phyloP scores from a whole-genome alignment of 2,888 invertebrate genomes.

The Luffia ferchaultella region DNA sequence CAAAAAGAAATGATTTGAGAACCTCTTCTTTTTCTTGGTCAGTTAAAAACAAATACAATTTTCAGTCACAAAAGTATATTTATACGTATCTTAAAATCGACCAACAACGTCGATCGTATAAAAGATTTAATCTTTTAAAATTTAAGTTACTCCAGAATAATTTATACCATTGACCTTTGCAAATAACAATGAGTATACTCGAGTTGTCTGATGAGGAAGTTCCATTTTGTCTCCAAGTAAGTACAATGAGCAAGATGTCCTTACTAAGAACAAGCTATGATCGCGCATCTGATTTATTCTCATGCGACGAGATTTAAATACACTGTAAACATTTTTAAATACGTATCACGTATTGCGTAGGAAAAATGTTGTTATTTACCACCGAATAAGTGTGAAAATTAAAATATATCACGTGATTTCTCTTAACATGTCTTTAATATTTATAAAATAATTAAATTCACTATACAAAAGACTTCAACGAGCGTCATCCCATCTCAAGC shows the following conservation, averaged over 20 bases:
- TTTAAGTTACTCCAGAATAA: not conserved
- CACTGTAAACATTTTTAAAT: too few relatives aligned
- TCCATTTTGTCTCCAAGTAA: slow-evolving; percentile 3
- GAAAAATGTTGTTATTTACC: too few relatives aligned
- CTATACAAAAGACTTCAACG: not conserved
- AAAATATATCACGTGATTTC: not conserved
- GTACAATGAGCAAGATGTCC: not conserved
- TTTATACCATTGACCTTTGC: slow-evolving; percentile 6
- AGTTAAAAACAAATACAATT: too few relatives aligned
- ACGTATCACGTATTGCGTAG: too few relatives aligned
- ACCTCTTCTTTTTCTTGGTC: too few relatives aligned
- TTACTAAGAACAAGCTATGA: too few relatives aligned
- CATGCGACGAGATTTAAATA: too few relatives aligned
- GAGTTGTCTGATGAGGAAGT: slow-evolving; percentile 12
- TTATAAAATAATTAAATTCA: not conserved
- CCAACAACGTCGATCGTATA: not conserved
- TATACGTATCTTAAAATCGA: too few relatives aligned
- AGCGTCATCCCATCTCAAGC: not conserved
- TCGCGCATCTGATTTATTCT: too few relatives aligned
- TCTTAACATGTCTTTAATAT: not conserved
- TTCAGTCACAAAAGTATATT: too few relatives aligned
- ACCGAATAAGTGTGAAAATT: too few relatives aligned
- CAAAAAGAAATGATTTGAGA: too few relatives aligned
- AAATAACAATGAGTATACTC: slow-evolving; percentile 7
- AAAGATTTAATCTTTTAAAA: not conserved